Base-by-base conservation (phyloP, 2,113 vertebrate species). In the Clarias gariepinus region DNA sequence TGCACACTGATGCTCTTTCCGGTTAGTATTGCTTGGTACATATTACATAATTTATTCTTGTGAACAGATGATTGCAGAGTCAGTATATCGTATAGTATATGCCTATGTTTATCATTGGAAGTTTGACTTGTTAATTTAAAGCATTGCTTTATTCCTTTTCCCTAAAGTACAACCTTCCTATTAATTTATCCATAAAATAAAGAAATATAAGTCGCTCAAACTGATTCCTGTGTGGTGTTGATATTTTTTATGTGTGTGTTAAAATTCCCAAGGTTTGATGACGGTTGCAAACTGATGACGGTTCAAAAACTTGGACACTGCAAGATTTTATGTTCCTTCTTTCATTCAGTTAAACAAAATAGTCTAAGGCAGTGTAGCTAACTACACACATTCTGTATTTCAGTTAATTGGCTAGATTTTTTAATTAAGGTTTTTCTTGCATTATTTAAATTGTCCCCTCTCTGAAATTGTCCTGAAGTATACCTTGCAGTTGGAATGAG, bases 181-280 rank as follows among this genome's bases (percentile, higher is more conserved):
- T 25, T 78, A 9, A 55, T 36, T 78, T 82, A 71, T 36, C 71
- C 41, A 77, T 83, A 23, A 85, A 87, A 87, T 89, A 85, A 89
- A 89, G 68, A 47, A 52, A 81, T 66, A 74, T 78, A n/a, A 68
- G 21, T 69, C 28, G 16, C 53, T 68, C 25, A 77, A 81, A 13
- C 36, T 21, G 23, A 63, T 57, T 60, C 30, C 53, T 89, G 36
- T 69, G 23, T 73, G 53, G 19, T 58, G 47, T 33, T 79, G 33
- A 57, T 47, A 4, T 11, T 71, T 84, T 36, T 7, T 11, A 61
- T 84, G 25, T n/a, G 11, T 82, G 55, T 90, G 61, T 64, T 81
- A n/a, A 58, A 47, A 9, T 1, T 53, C 52, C 3, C 3, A 19
- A 58, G 16, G 2, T 78, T 23, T 55, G 41, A 23, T 41, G 1